Evolutionary conservation across 2,797 vertebrate species (phyloP), one percentile per base, ranked within the genome.

Genomic region (Arnoldichthys spilopterus): DNA sequence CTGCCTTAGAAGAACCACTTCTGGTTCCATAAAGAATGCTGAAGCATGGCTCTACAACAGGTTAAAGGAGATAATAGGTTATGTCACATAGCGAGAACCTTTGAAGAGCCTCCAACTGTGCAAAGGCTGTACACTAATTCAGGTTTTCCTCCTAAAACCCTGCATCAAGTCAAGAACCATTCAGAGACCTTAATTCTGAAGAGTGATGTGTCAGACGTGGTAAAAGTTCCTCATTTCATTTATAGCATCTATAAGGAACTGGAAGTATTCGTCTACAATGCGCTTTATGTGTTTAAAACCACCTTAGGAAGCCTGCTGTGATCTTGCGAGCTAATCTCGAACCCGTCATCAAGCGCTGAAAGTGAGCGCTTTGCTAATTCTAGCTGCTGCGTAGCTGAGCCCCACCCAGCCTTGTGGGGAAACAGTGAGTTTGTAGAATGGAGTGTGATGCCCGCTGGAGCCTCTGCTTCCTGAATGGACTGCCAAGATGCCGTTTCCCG

Each of bases 391-490:
- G n/a, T 43, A 59, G 49, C n/a, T 45, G 72, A 72, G 77, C 77
- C 71, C 76, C 79, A 78, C 79, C 84, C 79, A 79, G 61, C 37
- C 63, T 49, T 76, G 59, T 71, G 20, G 74, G 72, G 49, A 77
- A 82, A 76, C 76, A 66, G 76, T 73, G 59, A 72, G 47, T 22
- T 76, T 72, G 59, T 32, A 67, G 56, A 82, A 74, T 53, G 30
- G 22, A 72, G 37, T 6, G 56, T 72, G 51, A 74, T 73, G 78
- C 64, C 62, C 63, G 51, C 71, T 56, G 70, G 73, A 80, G 61
- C 76, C 62, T 51, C 53, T 64, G 76, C 71, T 85, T 85, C 79
- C 81, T 83, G 76, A 81, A 72, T 58, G 66, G 53, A 72, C 64
- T 74, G 81, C 79, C 76, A 77, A 76, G 51, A 68, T 64, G 72